Conservation (phyloP, 1,140 invertebrate species). For the Heliothis subflexa region DNA sequence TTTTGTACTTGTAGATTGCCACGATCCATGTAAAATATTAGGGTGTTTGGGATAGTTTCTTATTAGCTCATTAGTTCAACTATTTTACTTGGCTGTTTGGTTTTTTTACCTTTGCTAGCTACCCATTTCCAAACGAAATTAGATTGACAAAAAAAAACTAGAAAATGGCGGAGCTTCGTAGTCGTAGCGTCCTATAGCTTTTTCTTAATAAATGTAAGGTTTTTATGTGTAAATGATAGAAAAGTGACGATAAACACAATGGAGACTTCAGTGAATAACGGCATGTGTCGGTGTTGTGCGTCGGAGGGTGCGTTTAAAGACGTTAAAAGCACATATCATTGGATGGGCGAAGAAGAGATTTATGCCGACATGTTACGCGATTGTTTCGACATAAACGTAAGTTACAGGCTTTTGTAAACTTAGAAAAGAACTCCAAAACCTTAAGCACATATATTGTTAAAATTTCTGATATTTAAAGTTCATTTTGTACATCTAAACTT, state of each 20-base stretch:
- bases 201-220: conserved; percentile 54
- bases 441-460: no score
- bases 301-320: conserved; percentile 77
- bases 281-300: conserved; percentile 80
- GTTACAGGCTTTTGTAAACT: conserved; percentile 45
- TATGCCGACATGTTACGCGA: conserved; percentile 78
- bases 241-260: conserved; percentile 65
- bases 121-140: background rate
- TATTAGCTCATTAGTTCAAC: no score
- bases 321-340: conserved; percentile 69
- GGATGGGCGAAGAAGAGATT: conserved; percentile 79
- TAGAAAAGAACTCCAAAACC: background rate
- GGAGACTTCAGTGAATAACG: conserved; percentile 62
- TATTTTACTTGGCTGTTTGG: background rate
- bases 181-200: conserved; percentile 60
- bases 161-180: conserved; percentile 74
- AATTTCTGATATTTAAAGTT: no score
- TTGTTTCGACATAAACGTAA: conserved; percentile 78
- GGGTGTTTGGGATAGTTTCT: no score
- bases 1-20: no score
- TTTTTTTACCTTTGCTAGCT: background rate
- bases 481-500: background rate
- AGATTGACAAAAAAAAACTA: conserved; percentile 40
- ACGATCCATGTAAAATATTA: no score
- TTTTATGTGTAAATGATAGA: conserved; percentile 61